Evolutionary conservation across 2,113 vertebrate genomes (phyloP).

Genomic region (Prinia subflava): DNA sequence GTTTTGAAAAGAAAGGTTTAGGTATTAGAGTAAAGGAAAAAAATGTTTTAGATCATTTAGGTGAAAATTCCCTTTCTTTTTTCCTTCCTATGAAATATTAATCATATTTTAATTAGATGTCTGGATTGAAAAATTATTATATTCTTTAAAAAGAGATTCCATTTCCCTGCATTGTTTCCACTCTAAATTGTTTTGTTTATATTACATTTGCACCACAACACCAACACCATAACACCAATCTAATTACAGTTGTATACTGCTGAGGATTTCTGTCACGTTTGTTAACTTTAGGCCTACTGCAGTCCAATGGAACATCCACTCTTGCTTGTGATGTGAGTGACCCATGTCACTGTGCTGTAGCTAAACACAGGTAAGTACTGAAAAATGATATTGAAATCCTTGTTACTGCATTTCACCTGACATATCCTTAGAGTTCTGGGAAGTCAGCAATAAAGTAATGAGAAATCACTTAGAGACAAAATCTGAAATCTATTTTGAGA

Average conservation of each 20-base stretch:
- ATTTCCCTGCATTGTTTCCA: background rate
- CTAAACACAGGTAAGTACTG: background rate
- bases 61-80: background rate
- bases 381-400: background rate
- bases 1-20: background rate
- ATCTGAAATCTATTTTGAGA: background rate
- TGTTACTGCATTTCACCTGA: background rate
- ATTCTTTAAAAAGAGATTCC: background rate
- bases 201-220: background rate
- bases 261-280: background rate
- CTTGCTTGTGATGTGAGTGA: background rate
- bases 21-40: background rate
- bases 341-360: background rate
- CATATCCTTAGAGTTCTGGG: background rate
- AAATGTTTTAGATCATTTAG: background rate
- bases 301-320: background rate
- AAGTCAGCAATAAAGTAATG: background rate
- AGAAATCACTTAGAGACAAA: background rate
- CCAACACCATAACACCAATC: too few species aligned
- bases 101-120: background rate
- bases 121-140: background rate
- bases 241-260: background rate
- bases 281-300: background rate
- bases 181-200: background rate
- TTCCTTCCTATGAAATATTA: background rate